Evolutionary conservation across 2,797 vertebrate genomes (phyloP), one percentile per base, ranked within the genome.

Genomic region (Sebastes flavidus): DNA sequence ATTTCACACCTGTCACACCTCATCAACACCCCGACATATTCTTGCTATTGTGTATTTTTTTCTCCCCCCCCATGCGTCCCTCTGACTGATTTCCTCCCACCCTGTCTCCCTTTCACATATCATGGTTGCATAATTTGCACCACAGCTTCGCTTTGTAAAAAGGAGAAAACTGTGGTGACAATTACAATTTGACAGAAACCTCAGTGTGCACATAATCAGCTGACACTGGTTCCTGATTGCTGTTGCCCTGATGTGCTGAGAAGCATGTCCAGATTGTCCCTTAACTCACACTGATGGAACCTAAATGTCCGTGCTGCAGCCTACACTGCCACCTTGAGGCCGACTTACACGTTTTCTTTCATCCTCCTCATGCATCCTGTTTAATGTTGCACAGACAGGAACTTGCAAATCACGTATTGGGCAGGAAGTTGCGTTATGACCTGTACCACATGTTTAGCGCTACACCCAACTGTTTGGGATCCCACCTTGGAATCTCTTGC

Each of bases 291-390:
- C 75, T 88, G 89, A 89, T 81, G 78, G 83, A 69, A 42, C 61
- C 65, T 59, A 67, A 67, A 71, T 56, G 61, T 52, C 73, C 55
- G 77, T 82, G 83, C 80, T 76, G 84, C 78, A 89, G 91, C 85
- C 93, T 92, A 80, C 85, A 92, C 86, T 93, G 93, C 94, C 94
- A 93, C 92, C 94, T 91, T 78, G 85, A 94, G 94, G 93, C 69
- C 2, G 20, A 66, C 27, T 49, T 18, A 6, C 22, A 59, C 13
- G 32, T 8, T 67, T 49, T 25, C 22, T 63, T 75, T 69, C 67
- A 72, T 46, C 27, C 75, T 36, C 49, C 34, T 65, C 69, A 18
- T 69, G 24, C 62, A 62, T 72, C 63, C 77, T 81, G 63, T 77
- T 73, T 56, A 61, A 78, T 72, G 59, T 58, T 62, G 29, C 66